These are phyloP conservation scores for Salvelinus alpinus DNA, from an alignment of 2,113 vertebrate species.

Conservation along the genomic window DNA sequence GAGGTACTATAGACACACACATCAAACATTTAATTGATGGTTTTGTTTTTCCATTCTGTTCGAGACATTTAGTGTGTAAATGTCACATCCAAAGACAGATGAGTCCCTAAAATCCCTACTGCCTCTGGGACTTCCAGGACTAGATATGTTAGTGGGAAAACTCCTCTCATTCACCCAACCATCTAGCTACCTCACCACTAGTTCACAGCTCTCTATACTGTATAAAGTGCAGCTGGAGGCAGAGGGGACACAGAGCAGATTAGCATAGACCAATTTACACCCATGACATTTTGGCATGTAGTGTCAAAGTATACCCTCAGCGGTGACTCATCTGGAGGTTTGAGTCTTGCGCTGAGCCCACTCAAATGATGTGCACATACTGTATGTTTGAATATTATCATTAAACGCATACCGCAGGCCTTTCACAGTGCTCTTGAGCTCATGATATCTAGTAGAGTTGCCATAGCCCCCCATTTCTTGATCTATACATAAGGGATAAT, in stretches of 20 bases:
- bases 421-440: neutral
- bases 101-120: neutral
- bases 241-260: constrained; percentile 35
- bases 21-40: too few species aligned
- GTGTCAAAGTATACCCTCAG: constrained; percentile 53
- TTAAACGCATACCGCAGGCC: constrained; percentile 23
- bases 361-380: constrained; percentile 52
- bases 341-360: constrained; percentile 36
- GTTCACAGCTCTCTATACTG: constrained; percentile 28
- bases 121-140: neutral
- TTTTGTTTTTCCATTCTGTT: too few species aligned
- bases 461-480: too few species aligned
- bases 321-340: constrained; percentile 64
- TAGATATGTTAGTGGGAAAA: neutral
- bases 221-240: constrained; percentile 46
- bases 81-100: neutral
- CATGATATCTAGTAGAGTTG: too few species aligned
- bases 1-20: too few species aligned
- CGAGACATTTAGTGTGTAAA: too few species aligned
- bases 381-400: constrained; percentile 57
- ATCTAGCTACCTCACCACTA: neutral
- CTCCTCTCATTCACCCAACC: neutral
- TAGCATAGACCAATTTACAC: constrained; percentile 64
- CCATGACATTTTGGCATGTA: constrained; percentile 34
- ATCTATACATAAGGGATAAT: too few species aligned